Evolutionary conservation across 2,888 invertebrate species (phyloP).

Genomic region (Eustalomyia histrio): DNA sequence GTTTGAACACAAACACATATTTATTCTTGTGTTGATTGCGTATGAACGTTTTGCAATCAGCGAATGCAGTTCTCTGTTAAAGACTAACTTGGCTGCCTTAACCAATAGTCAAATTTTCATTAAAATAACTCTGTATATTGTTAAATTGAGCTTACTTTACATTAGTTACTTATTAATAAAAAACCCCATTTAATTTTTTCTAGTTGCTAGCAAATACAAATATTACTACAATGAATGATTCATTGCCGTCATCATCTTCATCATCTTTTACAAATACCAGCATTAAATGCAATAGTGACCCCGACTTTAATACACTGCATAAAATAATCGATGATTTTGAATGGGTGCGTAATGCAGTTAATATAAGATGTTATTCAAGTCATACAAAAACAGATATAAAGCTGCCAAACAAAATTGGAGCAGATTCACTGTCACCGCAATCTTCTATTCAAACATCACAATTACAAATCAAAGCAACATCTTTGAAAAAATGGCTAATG

Average conservation of each 20-base stretch:
- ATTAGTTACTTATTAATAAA: not conserved
- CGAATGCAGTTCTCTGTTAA: too few relatives aligned
- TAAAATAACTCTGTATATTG: too few relatives aligned
- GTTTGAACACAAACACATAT: too few relatives aligned
- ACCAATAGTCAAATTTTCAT: too few relatives aligned
- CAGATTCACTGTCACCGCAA: constrained; percentile 9
- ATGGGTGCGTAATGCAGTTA: constrained; percentile 70
- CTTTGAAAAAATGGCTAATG: constrained; percentile 70
- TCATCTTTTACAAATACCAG: not conserved
- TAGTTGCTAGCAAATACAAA: constrained; percentile 22
- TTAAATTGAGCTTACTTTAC: too few relatives aligned
- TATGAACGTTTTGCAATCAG: too few relatives aligned
- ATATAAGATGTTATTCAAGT: constrained; percentile 55
- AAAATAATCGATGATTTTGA: constrained; percentile 74
- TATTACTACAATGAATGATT: constrained; percentile 28
- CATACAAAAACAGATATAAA: constrained; percentile 5
- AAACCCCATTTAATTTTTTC: not conserved
- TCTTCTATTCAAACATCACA: not conserved
- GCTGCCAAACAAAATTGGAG: constrained; percentile 37
- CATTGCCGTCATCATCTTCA: constrained; percentile 21
- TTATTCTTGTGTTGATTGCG: too few relatives aligned
- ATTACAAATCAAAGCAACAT: constrained; percentile 31
- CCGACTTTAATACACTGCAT: constrained; percentile 55
- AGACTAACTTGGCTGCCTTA: too few relatives aligned
- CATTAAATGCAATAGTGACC: constrained; percentile 7